Conservation (phyloP, 2,797 vertebrate genomes). For the Rhabdomys pumilio region DNA sequence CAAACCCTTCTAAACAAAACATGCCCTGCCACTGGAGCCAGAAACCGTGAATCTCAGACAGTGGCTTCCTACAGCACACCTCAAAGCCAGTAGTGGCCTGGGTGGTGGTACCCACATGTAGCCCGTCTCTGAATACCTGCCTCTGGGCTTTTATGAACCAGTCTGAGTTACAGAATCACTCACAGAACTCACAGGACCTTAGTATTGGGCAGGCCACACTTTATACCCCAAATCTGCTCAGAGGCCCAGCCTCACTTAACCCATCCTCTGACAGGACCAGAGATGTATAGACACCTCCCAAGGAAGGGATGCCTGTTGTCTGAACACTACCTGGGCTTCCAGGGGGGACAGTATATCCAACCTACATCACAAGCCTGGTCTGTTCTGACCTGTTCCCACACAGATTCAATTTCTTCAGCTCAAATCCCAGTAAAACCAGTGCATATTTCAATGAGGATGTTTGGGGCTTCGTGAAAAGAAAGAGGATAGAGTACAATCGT, state of each 20-base stretch:
- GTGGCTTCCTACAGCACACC: accelerated
- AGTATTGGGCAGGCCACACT: accelerated
- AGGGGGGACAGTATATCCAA: accelerated
- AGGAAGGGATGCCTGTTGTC: accelerated
- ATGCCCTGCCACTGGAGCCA: accelerated
- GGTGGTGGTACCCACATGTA: accelerated
- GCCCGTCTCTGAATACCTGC: accelerated
- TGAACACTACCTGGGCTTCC: accelerated
- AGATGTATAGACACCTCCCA: accelerated
- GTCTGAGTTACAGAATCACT: accelerated
- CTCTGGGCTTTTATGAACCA: accelerated
- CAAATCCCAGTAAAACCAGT: neutral
- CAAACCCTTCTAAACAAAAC: neutral
- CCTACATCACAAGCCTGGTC: accelerated
- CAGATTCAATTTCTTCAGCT: neutral
- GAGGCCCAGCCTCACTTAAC: neutral
- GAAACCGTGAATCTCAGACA: accelerated
- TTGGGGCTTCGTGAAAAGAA: neutral
- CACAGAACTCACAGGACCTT: accelerated
- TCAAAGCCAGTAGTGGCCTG: accelerated
- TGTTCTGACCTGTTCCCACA: neutral
- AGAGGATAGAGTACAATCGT: accelerated
- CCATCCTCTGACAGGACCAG: neutral
- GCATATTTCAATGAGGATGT: neutral
- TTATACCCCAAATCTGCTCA: neutral